Percentiles rank a stretch among this genome's conserved stretches.
phyloP scores from a whole-genome alignment of 2,113 vertebrate genomes.

The Lepidiolamprologus cunningtoni region DNA sequence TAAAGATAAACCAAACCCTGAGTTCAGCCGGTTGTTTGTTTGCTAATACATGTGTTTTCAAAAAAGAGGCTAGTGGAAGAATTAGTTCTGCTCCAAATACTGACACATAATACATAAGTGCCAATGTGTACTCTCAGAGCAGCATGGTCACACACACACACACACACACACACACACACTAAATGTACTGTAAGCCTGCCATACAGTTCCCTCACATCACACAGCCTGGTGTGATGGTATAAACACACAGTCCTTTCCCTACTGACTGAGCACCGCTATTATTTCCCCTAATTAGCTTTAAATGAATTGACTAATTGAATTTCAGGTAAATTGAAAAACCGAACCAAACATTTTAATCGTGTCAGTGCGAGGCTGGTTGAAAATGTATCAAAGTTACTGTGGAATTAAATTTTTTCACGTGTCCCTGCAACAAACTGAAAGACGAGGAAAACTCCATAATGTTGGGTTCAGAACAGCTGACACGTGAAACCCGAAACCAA shows the following conservation, averaged over 20 bases:
- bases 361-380: neutral
- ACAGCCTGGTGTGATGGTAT: neutral
- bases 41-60: neutral
- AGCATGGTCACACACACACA: neutral
- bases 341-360: neutral
- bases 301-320: conserved; percentile 4
- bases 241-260: neutral
- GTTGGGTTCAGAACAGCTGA: neutral
- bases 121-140: neutral
- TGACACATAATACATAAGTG: conserved; percentile 19
- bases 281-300: neutral
- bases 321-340: neutral
- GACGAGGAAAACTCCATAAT: neutral
- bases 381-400: neutral
- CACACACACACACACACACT: neutral
- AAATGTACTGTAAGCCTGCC: neutral
- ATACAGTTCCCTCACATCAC: neutral
- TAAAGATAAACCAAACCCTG: neutral
- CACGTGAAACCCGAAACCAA: neutral
- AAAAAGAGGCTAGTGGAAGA: conserved; percentile 6
- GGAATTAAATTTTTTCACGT: neutral
- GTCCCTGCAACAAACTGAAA: neutral
- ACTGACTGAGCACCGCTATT: neutral
- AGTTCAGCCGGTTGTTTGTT: neutral
- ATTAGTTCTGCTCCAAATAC: conserved; percentile 60